Evolutionary conservation across 2,888 invertebrate genomes (phyloP).

Genomic region (Ochropleura leucogaster): DNA sequence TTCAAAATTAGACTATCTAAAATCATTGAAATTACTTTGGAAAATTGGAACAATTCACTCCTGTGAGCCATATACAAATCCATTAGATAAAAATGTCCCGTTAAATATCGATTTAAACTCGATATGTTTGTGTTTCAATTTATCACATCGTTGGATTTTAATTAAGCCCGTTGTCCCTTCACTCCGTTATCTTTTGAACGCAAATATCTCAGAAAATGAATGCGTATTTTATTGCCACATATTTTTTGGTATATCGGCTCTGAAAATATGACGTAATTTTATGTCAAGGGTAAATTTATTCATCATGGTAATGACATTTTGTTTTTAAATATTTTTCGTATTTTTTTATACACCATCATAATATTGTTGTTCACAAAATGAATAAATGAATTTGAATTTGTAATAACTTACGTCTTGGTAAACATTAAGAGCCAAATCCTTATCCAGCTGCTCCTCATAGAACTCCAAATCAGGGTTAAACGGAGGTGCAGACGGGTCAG

Average conservation of each 20-base stretch:
- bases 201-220: constrained; percentile 37
- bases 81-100: background rate
- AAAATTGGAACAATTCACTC: background rate
- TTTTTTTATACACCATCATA: too few relatives aligned
- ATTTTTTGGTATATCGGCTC: background rate
- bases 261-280: background rate
- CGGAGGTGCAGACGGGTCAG: constrained; percentile 91
- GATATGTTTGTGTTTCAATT: constrained; percentile 42
- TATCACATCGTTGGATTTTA: constrained; percentile 30
- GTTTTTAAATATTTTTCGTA: too few relatives aligned
- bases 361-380: too few relatives aligned
- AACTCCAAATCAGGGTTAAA: constrained; percentile 92
- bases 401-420: constrained; percentile 89
- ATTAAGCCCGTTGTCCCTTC: constrained; percentile 18
- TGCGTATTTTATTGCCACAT: constrained; percentile 10
- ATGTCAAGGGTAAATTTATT: background rate
- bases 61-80: background rate
- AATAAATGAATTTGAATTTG: background rate
- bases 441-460: constrained; percentile 92
- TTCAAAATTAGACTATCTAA: background rate
- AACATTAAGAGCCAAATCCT: constrained; percentile 95
- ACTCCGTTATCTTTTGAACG: constrained; percentile 14
- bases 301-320: background rate
- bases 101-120: constrained; percentile 10
- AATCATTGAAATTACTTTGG: background rate